These are phyloP conservation scores for crab-eating macaque (Macaca fascicularis) DNA, from an alignment of 2,113 vertebrate genomes.

Conservation along the genomic window T2T-MFA8v1.1 NC_088384.1:75337501-75338000, in stretches of 20 bases:
- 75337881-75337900: not conserved
- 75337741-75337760: slow-evolving; percentile 30
- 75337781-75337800: not conserved
- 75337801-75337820: not conserved
- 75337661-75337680: not conserved
- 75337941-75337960: not conserved
- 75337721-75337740: not conserved
- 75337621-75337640: fast-evolving
- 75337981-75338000: not conserved
- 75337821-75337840: not conserved
- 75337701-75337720: not conserved
- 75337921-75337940: not conserved
- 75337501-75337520: not conserved
- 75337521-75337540: not conserved
- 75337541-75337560: not conserved
- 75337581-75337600: not conserved
- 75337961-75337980: not conserved
- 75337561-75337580: not conserved
- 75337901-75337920: not conserved
- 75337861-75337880: not conserved
- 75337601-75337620: fast-evolving
- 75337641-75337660: not conserved
- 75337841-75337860: not conserved
- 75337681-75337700: not conserved
- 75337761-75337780: slow-evolving; percentile 30